Evolutionary conservation across 2,888 invertebrate genomes (phyloP), one percentile per base, ranked within the genome.

Genomic region (Lasioglossum lativentre): DNA sequence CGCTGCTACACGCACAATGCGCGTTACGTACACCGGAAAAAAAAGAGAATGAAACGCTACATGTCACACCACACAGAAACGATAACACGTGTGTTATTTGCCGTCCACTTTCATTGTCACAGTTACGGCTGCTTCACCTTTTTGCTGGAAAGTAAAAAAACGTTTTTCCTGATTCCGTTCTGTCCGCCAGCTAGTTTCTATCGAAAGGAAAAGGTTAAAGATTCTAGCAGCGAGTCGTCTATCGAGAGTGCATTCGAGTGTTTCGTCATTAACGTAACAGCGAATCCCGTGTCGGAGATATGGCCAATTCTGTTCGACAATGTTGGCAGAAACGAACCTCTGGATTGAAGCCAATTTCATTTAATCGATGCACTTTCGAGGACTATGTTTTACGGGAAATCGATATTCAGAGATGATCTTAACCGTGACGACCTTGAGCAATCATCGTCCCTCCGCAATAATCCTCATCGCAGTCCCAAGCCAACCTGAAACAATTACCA

Each of bases 181-280:
- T 40, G 4, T 14, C 27, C 38, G 8, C 4, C n/a, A 4, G 45
- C 10, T 40, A 75, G 83, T 71, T 76, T 81, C 82, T 63, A 71
- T 19, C 16, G 12, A 52, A 56, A 47, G 40, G 45, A 19, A 70
- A 82, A 73, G 76, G 70, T 82, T 66, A 34, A 1, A 34, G 47
- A 40, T 38, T 6, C 34, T 27, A 16, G 23, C 30, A 10, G 23
- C 2, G 66, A 66, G 8, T 38, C 23, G 23, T 30, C 19, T 56
- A 30, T 56, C 66, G 82, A 73, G 82, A 68, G 72, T 68, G 75
- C 72, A 45, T 30, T 83, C 72, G 42, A 40, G 5, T 56, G 23
- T 42, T 71, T 59, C 59, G 59, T 59, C 59, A 23, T 59, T 27
- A 27, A 59, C 59, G 27, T 27, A 14, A 59, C 59, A 59, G 12